Evolutionary conservation across 2,888 invertebrate genomes (phyloP).

Genomic region (Glyphotaelius pellucidus): DNA sequence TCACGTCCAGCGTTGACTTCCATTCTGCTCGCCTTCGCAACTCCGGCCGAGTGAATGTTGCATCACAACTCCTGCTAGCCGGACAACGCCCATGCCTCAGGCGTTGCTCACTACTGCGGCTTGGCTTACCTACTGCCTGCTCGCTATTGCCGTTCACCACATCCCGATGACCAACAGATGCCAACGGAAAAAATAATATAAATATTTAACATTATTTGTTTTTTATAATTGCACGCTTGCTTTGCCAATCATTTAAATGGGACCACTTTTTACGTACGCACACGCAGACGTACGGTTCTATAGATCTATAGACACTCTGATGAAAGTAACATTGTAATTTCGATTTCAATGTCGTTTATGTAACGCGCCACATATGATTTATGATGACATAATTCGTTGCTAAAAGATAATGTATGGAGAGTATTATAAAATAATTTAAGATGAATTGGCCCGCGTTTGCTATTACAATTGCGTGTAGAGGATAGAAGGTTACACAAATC

Average conservation of each 20-base stretch:
- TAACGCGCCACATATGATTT: background rate
- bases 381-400: constrained; percentile 8
- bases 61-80: constrained; percentile 45
- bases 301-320: background rate
- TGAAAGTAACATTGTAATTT: constrained; percentile 31
- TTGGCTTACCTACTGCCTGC: too few species aligned
- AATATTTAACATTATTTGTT: constrained; percentile 21
- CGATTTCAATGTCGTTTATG: constrained; percentile 32
- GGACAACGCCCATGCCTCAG: constrained; percentile 61
- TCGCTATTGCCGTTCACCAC: constrained; percentile 55
- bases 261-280: constrained; percentile 25
- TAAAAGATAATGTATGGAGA: constrained; percentile 2
- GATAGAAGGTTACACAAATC: constrained; percentile 2
- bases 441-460: background rate
- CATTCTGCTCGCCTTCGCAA: constrained; percentile 46
- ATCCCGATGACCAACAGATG: constrained; percentile 32
- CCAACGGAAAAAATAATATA: background rate
- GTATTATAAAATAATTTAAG: background rate
- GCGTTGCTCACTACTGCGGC: background rate
- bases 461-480: background rate
- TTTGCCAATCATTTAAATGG: constrained; percentile 34
- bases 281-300: background rate
- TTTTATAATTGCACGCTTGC: constrained; percentile 38
- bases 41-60: constrained; percentile 39
- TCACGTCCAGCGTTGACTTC: constrained; percentile 21